A percentile compares a stretch with the other conserved stretches of the same genome.
Evolutionary conservation across 2,797 vertebrate genomes (phyloP).

Genomic region (Anguilla pacifica): DNA sequence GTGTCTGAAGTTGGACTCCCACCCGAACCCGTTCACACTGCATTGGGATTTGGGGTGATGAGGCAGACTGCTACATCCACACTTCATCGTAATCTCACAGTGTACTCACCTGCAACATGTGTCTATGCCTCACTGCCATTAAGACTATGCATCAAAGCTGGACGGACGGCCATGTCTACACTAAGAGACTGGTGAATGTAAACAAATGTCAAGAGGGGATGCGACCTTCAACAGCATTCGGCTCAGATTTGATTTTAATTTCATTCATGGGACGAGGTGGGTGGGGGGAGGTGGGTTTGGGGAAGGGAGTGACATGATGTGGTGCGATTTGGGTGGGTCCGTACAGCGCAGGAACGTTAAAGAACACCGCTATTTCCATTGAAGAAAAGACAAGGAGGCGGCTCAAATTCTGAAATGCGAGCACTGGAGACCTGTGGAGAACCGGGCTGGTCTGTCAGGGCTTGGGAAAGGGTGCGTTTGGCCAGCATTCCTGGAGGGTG

Average conservation of each 20-base stretch:
- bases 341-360: constrained; percentile 32
- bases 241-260: constrained; percentile 21
- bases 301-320: neutral
- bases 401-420: constrained; percentile 28
- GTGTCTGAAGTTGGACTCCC: constrained; percentile 28
- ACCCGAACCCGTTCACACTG: constrained; percentile 18
- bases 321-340: constrained; percentile 25
- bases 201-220: constrained; percentile 62
- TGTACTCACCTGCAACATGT: neutral
- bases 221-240: constrained; percentile 46
- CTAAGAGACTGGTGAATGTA: constrained; percentile 65
- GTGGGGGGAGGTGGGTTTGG: constrained; percentile 8
- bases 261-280: constrained; percentile 12
- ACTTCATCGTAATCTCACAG: neutral
- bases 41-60: constrained; percentile 20
- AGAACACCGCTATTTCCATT: constrained; percentile 31
- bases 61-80: constrained; percentile 12
- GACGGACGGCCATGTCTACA: constrained; percentile 32
- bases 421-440: constrained; percentile 21
- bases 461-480: constrained; percentile 26
- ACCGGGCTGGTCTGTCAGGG: constrained; percentile 14
- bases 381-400: constrained; percentile 28
- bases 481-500: neutral
- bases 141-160: constrained; percentile 70
- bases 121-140: constrained; percentile 49